Base-by-base conservation (phyloP, 2,888 invertebrate genomes). In the Hyles lineata region DNA sequence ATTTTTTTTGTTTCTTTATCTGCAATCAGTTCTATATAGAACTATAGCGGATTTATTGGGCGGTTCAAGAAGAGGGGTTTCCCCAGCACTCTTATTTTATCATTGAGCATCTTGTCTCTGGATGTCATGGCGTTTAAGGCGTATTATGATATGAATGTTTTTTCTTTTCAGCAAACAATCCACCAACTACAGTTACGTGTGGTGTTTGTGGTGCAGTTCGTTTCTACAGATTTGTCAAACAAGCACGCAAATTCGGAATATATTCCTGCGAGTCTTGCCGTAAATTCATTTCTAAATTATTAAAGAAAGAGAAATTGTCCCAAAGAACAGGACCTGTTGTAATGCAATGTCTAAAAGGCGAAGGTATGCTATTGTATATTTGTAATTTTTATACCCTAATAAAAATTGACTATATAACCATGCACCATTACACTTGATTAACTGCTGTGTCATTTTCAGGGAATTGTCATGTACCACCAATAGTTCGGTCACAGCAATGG, bases 231-330 rank as follows among this genome's bases (percentile, higher is more conserved):
- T 97, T 97, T 87, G 96, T 97, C 15, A 96, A 96, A 83, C 97
- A 97, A 91, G 97, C 97, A 32, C 95, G 97, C 75, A 98, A 98
- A 87, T 98, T 97, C 88, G 98, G 98, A 50, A 97, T 97, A 76
- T 96, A 96, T 84, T 97, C 97, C 79, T 98, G 98, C 89, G 97
- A 97, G 86, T 96, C 97, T 11, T 98, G 98, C 89, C 95, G 97
- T 70, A 98, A 98, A 88, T 98, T 98, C 89, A 97, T 98, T 83
- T 96, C 97, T 23, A 97, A 97, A 87, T 96, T 97, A 95, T 95
- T 97, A 76, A 97, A 97, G 88, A 96, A 96, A 74, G 96, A 96
- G 81, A 95, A 96, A 77, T 92, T 95, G 83, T 95, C 95, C 55
- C 95, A 95, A 82, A 94, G 94, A 83, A 92, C 92, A 79, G 92